phyloP scores from a whole-genome alignment of 2,888 invertebrate species.

The Epirrhoe alternata region DNA sequence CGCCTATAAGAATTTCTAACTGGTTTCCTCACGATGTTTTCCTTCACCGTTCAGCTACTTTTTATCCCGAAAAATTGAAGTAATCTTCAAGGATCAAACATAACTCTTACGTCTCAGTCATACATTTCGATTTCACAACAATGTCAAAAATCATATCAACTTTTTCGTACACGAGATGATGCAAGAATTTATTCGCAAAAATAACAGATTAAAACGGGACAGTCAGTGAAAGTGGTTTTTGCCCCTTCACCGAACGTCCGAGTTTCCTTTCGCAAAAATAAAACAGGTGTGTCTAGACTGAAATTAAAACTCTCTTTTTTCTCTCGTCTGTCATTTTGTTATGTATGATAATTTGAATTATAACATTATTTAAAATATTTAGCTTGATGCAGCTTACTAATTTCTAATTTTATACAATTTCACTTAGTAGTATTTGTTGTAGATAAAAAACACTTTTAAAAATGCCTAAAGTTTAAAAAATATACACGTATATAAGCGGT shows the following conservation, averaged over 20 bases:
- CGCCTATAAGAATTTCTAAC: too few species aligned
- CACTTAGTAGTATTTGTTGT: background rate
- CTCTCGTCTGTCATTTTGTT: background rate
- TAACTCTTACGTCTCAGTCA: too few species aligned
- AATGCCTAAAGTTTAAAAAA: too few species aligned
- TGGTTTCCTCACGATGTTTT: too few species aligned
- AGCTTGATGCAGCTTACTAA: background rate
- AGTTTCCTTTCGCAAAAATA: slow-evolving; percentile 19
- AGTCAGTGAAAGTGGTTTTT: slow-evolving; percentile 52
- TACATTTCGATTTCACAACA: too few species aligned
- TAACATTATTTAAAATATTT: background rate
- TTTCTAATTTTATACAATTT: background rate
- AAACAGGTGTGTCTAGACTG: slow-evolving; percentile 1
- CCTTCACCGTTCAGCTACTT: too few species aligned
- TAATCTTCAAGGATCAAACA: too few species aligned
- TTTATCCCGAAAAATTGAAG: too few species aligned
- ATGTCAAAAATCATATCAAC: background rate
- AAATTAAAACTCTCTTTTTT: slow-evolving; percentile 1
- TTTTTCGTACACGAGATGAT: background rate
- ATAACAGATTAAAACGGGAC: slow-evolving; percentile 31
- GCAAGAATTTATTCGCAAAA: slow-evolving; percentile 3
- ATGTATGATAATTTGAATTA: background rate
- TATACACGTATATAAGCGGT: too few species aligned
- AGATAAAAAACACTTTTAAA: too few species aligned
- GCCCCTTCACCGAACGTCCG: slow-evolving; percentile 23